Conservation (phyloP, 2,888 invertebrate genomes). For the Phalera bucephala region DNA sequence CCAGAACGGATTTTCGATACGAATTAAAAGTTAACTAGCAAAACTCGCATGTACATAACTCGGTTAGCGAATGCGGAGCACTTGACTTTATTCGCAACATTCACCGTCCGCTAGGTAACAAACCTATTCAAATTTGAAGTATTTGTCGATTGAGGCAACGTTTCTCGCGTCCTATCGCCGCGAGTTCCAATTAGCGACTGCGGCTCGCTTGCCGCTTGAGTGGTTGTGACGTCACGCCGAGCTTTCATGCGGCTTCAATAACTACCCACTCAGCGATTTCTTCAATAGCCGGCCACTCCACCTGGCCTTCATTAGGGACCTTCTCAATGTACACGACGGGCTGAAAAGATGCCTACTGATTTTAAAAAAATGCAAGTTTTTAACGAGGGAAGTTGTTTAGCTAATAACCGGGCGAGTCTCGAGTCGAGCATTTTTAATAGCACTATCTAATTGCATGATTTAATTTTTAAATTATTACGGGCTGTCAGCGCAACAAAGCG, state of each 20-base stretch:
- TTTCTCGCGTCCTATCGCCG: slow-evolving; percentile 77
- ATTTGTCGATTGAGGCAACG: slow-evolving; percentile 78
- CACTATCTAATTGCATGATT: slow-evolving; percentile 63
- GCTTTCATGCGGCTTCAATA: slow-evolving; percentile 79
- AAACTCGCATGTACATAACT: slow-evolving; percentile 26
- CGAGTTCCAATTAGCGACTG: slow-evolving; percentile 82
- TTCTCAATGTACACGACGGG: slow-evolving; percentile 62
- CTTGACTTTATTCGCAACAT: slow-evolving; percentile 67
- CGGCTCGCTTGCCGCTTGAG: slow-evolving; percentile 67
- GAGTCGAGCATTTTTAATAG: slow-evolving; percentile 34
- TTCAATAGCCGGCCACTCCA: slow-evolving; percentile 77
- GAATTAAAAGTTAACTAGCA: slow-evolving; percentile 40
- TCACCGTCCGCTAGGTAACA: slow-evolving; percentile 78
- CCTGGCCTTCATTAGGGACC: slow-evolving; percentile 80
- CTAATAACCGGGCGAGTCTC: slow-evolving; percentile 52
- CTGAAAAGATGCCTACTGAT: slow-evolving; percentile 72
- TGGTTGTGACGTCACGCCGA: slow-evolving; percentile 76
- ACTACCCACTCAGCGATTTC: slow-evolving; percentile 79
- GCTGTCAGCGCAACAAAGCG: slow-evolving; percentile 71
- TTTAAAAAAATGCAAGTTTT: slow-evolving; percentile 64
- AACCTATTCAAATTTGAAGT: slow-evolving; percentile 79
- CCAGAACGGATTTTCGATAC: slow-evolving; percentile 31
- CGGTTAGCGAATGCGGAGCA: slow-evolving; percentile 55
- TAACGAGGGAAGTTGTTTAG: slow-evolving; percentile 72
- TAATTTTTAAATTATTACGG: slow-evolving; percentile 72